Evolutionary conservation across 2,797 vertebrate genomes (phyloP).

Genomic region (Microhierax caerulescens): DNA sequence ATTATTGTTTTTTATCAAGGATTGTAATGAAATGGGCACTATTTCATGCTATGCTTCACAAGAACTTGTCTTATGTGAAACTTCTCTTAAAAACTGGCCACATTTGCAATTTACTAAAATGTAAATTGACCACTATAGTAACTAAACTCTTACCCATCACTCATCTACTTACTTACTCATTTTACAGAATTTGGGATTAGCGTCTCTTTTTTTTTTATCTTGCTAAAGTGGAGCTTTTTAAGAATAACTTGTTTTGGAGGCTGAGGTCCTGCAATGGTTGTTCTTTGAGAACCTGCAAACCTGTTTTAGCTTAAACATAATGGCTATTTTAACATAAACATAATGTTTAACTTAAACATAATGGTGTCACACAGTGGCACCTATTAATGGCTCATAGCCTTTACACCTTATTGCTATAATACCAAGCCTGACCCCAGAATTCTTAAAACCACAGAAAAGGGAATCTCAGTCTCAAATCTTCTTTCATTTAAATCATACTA

Average conservation of each 20-base stretch:
- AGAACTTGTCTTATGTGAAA: neutral
- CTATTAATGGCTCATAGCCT: neutral
- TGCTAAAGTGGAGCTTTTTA: neutral
- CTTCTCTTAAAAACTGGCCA: neutral
- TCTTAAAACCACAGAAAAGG: neutral
- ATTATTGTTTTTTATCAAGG: neutral
- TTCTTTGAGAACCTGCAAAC: neutral
- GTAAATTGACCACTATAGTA: neutral
- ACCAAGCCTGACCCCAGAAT: neutral
- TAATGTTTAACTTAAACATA: neutral
- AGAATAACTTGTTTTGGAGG: neutral
- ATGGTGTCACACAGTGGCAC: neutral
- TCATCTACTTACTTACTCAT: neutral
- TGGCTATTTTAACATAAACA: neutral
- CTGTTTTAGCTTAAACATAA: neutral
- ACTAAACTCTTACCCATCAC: neutral
- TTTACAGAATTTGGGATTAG: neutral
- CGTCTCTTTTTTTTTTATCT: neutral
- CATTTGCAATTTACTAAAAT: neutral
- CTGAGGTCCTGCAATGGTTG: neutral
- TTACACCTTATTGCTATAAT: neutral
- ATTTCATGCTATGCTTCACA: neutral
- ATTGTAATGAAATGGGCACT: neutral
- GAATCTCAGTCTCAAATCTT: neutral
- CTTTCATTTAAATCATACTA: neutral